These are phyloP conservation scores for Xiphorhynchus erythropygius DNA, from an alignment of 2,797 vertebrate species.

Conservation along the genomic window DNA sequence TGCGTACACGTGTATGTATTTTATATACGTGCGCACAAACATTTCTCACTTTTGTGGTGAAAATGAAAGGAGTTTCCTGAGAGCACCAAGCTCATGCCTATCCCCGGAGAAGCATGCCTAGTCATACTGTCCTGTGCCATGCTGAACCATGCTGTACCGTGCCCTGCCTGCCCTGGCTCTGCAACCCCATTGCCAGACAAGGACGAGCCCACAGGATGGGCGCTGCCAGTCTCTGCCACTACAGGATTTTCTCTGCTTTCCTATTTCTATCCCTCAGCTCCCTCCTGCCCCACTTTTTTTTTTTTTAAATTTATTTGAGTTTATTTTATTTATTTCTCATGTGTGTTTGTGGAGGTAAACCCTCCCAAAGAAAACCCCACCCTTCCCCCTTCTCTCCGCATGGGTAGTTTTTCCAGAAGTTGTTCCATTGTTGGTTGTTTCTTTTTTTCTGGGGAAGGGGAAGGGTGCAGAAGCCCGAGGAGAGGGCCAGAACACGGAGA, in stretches of 20 bases:
- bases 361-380: not conserved
- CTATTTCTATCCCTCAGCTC: not conserved
- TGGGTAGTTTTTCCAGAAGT: not conserved
- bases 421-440: not conserved
- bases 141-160: no score
- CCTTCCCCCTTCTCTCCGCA: accelerated
- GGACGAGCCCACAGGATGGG: accelerated
- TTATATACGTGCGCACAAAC: not conserved
- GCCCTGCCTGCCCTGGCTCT: no score
- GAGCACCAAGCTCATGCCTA: accelerated
- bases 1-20: not conserved
- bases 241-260: not conserved
- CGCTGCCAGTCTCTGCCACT: not conserved
- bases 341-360: not conserved
- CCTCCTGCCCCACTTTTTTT: no score
- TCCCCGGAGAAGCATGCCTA: not conserved
- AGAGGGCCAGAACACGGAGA: no score
- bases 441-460: not conserved
- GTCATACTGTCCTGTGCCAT: no score
- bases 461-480: not conserved
- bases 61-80: not conserved
- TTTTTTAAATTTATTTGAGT: not conserved
- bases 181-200: not conserved
- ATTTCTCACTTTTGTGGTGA: not conserved
- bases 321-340: accelerated